Evolutionary conservation across 35 echinoderm and acorn worm genomes (phyloP).

Genomic region (Patiria miniata): DNA sequence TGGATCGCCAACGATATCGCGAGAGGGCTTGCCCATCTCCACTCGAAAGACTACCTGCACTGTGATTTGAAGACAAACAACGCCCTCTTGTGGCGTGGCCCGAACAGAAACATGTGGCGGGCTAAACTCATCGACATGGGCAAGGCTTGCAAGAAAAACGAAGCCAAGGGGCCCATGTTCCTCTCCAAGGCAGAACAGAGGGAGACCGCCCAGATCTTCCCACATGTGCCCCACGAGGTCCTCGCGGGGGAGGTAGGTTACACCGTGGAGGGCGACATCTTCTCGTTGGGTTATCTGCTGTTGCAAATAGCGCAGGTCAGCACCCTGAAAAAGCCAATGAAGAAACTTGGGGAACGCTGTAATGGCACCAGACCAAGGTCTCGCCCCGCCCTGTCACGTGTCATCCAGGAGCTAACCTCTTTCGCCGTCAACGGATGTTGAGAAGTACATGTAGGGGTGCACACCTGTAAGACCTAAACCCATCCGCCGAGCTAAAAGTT

Average conservation of each 20-base stretch:
- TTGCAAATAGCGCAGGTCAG: not conserved
- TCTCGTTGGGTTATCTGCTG: not conserved
- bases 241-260: not conserved
- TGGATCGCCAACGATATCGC: slow-evolving; percentile 8
- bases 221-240: not conserved
- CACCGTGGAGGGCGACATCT: not conserved
- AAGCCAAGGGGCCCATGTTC: not conserved
- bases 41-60: not conserved
- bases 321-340: not conserved
- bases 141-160: not conserved
- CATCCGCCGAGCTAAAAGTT: too few relatives aligned
- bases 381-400: not conserved
- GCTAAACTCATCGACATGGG: slow-evolving; percentile 7
- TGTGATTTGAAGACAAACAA: slow-evolving; percentile 12
- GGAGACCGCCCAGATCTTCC: not conserved
- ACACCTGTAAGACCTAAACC: too few relatives aligned
- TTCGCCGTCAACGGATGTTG: not conserved
- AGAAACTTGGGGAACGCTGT: not conserved
- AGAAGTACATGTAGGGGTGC: too few relatives aligned
- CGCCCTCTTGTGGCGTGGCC: slow-evolving; percentile 10
- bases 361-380: not conserved
- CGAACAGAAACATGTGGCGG: not conserved
- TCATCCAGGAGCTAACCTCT: not conserved
- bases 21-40: not conserved
- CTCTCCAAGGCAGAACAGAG: not conserved